A percentile compares a stretch with the other conserved stretches of the same genome.
Conservation (phyloP, 2,797 vertebrate genomes). For the Rhynchonycteris naso region DNA sequence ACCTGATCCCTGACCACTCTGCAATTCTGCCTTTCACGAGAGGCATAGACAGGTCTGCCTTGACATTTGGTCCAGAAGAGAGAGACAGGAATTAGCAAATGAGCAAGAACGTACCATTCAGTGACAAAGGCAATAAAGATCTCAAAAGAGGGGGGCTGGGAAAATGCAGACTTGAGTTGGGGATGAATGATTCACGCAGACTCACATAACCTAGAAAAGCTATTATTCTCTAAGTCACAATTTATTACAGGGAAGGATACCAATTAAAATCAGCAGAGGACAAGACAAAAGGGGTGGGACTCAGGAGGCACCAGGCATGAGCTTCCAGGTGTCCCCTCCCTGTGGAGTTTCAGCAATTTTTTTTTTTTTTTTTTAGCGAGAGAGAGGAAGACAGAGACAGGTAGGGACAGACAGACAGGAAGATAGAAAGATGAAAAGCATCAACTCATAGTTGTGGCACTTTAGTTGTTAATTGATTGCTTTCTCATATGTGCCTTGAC, state of each 20-base stretch:
- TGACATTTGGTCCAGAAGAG: neutral
- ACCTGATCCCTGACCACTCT: neutral
- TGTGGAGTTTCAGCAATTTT: neutral
- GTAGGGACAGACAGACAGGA: no score
- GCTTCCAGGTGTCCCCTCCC: neutral
- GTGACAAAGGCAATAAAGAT: neutral
- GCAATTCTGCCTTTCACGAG: neutral
- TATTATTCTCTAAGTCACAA: accelerated
- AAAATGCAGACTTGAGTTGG: neutral
- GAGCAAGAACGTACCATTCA: neutral
- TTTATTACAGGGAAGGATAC: neutral
- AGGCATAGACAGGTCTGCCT: neutral
- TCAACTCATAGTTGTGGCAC: no score
- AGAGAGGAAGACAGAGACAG: no score
- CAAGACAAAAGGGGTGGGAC: neutral
- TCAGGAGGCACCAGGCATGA: neutral
- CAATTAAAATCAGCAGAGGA: neutral
- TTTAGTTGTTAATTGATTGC: no score
- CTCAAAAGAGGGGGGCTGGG: neutral
- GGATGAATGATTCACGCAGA: neutral
- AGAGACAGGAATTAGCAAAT: conserved; percentile 9
- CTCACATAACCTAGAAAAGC: neutral
- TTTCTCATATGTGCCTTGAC: no score
- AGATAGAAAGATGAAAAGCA: no score
- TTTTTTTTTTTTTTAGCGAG: no score